phyloP scores from a whole-genome alignment of 2,797 vertebrate genomes.

The Xenopus petersii region DNA sequence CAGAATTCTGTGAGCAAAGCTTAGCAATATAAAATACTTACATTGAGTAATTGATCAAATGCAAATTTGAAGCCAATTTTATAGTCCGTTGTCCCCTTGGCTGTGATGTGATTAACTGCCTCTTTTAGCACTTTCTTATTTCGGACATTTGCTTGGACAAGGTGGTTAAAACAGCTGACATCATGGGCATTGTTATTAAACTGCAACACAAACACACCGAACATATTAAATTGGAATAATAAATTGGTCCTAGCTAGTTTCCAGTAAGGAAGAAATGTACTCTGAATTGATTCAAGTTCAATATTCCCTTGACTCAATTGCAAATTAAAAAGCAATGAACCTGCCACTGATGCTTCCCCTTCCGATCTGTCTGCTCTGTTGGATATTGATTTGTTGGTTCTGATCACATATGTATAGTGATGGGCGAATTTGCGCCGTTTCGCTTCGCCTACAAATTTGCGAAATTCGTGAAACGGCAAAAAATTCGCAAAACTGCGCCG shows the following conservation, averaged over 20 bases:
- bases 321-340: slow-evolving; percentile 37
- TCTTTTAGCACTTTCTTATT: slow-evolving; percentile 98
- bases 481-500: too few relatives aligned
- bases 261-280: not conserved
- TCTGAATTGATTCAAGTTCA: slow-evolving; percentile 2
- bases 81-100: slow-evolving; percentile 97
- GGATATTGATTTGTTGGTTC: slow-evolving; percentile 41
- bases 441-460: too few relatives aligned
- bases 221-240: not conserved
- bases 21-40: slow-evolving; percentile 63
- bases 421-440: too few relatives aligned
- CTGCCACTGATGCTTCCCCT: slow-evolving; percentile 23
- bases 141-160: slow-evolving; percentile 96
- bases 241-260: not conserved
- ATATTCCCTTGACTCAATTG: slow-evolving; percentile 17
- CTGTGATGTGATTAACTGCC: slow-evolving; percentile 91
- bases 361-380: slow-evolving; percentile 40
- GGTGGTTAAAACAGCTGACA: slow-evolving; percentile 91
- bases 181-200: slow-evolving; percentile 95
- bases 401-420: slow-evolving; percentile 39
- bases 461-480: too few relatives aligned
- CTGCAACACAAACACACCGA: slow-evolving; percentile 60
- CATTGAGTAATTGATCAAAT: slow-evolving; percentile 89
- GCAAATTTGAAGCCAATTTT: slow-evolving; percentile 97
- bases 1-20: too few relatives aligned